Percentiles rank a stretch among this genome's conserved stretches.
phyloP scores from a whole-genome alignment of 2,888 invertebrate species.

The Thymelicus sylvestris region DNA sequence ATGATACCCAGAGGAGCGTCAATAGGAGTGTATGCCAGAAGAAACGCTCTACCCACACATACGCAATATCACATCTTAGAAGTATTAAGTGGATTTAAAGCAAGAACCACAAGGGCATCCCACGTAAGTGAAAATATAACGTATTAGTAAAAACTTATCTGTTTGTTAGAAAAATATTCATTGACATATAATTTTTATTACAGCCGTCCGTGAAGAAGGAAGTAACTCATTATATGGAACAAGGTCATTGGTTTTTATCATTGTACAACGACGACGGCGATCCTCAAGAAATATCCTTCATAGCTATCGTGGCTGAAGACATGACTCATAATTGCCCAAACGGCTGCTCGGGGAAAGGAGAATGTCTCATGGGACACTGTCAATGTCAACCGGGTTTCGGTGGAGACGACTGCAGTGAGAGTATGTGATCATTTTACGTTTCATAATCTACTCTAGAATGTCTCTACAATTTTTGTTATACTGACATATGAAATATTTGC shows the following conservation, averaged over 20 bases:
- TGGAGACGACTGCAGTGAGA: conserved; percentile 98
- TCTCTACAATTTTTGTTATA: neutral
- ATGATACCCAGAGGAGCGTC: conserved; percentile 95
- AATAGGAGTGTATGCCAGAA: conserved; percentile 97
- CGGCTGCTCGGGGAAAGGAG: conserved; percentile 98
- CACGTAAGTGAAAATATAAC: conserved; percentile 88
- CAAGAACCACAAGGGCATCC: conserved; percentile 92
- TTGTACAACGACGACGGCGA: conserved; percentile 98
- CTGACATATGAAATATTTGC: conserved; percentile 47
- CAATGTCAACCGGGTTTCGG: conserved; percentile 98
- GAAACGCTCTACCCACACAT: conserved; percentile 97
- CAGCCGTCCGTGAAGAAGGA: conserved; percentile 95
- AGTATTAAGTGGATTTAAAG: conserved; percentile 95
- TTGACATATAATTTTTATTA: conserved; percentile 42
- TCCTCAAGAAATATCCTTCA: conserved; percentile 93
- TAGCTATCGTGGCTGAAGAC: conserved; percentile 93
- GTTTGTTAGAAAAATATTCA: neutral
- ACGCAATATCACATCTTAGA: conserved; percentile 98
- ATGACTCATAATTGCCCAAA: conserved; percentile 98
- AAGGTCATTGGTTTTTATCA: conserved; percentile 98
- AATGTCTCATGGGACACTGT: conserved; percentile 97
- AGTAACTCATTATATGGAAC: conserved; percentile 97
- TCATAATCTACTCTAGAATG: neutral
- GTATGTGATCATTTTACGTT: conserved; percentile 83
- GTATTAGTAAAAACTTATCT: conserved; percentile 14